phyloP scores from a whole-genome alignment of 2,113 vertebrate genomes.

The Falcunculus frontatus region DNA sequence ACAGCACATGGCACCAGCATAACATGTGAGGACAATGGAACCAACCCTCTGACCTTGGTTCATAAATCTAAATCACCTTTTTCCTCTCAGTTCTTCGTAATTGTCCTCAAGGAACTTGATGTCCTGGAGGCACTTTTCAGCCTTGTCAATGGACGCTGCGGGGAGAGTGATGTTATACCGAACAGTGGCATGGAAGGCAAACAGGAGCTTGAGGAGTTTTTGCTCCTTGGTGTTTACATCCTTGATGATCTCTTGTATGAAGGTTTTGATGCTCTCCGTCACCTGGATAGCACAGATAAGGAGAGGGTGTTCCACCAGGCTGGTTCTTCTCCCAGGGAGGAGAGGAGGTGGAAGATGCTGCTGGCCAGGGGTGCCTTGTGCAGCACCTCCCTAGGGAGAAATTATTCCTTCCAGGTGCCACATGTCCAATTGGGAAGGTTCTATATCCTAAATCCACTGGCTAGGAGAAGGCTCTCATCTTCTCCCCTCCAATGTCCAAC shows the following conservation, averaged over 20 bases:
- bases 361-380: background rate
- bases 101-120: rapidly evolving
- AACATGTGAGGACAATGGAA: background rate
- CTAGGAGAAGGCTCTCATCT: background rate
- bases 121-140: background rate
- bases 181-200: background rate
- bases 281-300: background rate
- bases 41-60: background rate
- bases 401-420: background rate
- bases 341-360: background rate
- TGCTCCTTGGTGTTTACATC: background rate
- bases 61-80: background rate
- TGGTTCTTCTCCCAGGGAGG: background rate
- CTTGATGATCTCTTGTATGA: background rate
- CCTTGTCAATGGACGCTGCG: rapidly evolving
- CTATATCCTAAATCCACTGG: background rate
- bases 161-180: rapidly evolving
- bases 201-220: background rate
- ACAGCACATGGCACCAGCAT: background rate
- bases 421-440: background rate
- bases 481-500: background rate
- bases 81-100: background rate
- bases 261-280: rapidly evolving
- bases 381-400: background rate
- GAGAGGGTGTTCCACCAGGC: background rate